Conservation (phyloP, 2,888 invertebrate genomes). For the Hemaris fuciformis region DNA sequence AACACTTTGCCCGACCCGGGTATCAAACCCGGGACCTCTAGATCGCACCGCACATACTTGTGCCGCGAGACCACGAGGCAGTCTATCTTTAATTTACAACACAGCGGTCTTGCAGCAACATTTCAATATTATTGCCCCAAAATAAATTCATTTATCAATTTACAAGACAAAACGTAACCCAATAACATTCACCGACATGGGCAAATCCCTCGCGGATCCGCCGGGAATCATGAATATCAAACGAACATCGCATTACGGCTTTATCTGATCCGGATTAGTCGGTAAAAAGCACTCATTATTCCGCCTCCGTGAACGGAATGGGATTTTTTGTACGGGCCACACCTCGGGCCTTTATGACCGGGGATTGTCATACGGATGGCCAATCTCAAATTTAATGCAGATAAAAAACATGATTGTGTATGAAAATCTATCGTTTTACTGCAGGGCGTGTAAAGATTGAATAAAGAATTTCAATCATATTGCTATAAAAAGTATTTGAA, state of each 20-base stretch:
- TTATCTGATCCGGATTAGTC: conserved; percentile 77
- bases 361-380: conserved; percentile 53
- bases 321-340: conserved; percentile 74
- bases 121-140: too few relatives aligned
- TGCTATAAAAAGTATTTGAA: background rate
- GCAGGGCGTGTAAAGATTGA: background rate
- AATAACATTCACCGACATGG: conserved; percentile 37
- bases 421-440: background rate
- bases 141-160: background rate
- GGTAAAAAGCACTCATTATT: conserved; percentile 79
- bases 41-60: too few relatives aligned
- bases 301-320: conserved; percentile 65
- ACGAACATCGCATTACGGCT: conserved; percentile 62
- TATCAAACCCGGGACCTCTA: too few relatives aligned
- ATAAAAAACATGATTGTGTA: background rate
- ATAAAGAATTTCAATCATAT: too few relatives aligned
- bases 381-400: conserved; percentile 29
- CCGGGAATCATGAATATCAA: conserved; percentile 74
- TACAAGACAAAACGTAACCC: conserved; percentile 23
- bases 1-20: too few relatives aligned
- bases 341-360: conserved; percentile 64
- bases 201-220: conserved; percentile 44
- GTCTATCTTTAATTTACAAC: too few relatives aligned
- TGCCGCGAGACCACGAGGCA: too few relatives aligned
- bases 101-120: too few relatives aligned